Base-by-base conservation (phyloP, 2,797 vertebrate genomes). In the Platalea minor region DNA sequence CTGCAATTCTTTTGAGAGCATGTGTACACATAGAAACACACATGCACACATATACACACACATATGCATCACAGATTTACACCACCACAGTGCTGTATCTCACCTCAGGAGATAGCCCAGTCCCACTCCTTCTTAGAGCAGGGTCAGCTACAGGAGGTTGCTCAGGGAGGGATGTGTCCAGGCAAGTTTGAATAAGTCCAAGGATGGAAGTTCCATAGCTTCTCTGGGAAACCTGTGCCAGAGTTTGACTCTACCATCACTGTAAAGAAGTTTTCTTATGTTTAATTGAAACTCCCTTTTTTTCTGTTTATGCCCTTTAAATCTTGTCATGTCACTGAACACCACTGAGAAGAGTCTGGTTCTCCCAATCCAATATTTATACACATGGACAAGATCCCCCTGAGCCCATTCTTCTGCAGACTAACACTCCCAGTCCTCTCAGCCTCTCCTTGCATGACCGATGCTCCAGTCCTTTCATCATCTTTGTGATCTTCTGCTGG, bases 121-220 rank as follows among this genome's bases (percentile, higher is more conserved):
- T 63, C 33, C 17, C 11, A 9, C 5, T 73, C 9, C 11, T 88
- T 33, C 28, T 73, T 9, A 35, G 16, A 41, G 17, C 7, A 24
- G 17, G 3, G 14, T 45, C n/a, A 69, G 10, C 10, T 37, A 18
- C 26, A 48, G 9, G 12, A 72, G 2, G 12, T 25, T 53, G 29
- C 29, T 61, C 0, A 2, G 17, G 7, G 4, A 74, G 7, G 13
- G 4, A 0, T 3, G 2, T 9, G 3, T 33, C 12, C 24, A 64
- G 15, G 7, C 2, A 23, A 48, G 12, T 19, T 6, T 65, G n/a
- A 39, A n/a, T 67, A 74, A 3, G 5, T 43, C 9, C 26, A 50
- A 39, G 33, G 10, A 31, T n/a, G 17, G 8, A 43, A 5, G 4
- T 17, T 81, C 31, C 28, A 45, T 28, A 56, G 20, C 7, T 61